Percentiles rank a stretch among this genome's conserved stretches.
phyloP scores from a whole-genome alignment of 2,113 vertebrate genomes.

The Leptobrachium leishanense region DNA sequence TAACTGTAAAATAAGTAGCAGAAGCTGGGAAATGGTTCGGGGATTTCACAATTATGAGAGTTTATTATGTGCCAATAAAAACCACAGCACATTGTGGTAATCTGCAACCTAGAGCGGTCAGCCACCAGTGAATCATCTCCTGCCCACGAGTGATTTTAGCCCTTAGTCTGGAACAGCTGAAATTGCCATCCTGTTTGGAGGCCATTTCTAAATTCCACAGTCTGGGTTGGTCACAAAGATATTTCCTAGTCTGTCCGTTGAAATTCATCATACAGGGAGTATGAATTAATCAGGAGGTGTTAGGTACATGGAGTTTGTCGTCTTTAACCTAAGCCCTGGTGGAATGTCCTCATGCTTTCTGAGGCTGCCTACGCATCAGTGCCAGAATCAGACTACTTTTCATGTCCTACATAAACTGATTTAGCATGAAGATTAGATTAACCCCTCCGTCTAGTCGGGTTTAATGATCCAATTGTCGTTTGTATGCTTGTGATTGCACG shows the following conservation, averaged over 20 bases:
- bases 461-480: neutral
- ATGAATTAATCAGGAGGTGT: conserved; percentile 20
- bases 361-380: neutral
- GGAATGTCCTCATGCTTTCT: conserved; percentile 3
- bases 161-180: conserved; percentile 40
- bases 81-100: conserved; percentile 12
- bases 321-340: neutral
- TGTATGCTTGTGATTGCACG: neutral
- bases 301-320: conserved; percentile 31
- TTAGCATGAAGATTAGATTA: conserved; percentile 27
- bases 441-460: neutral
- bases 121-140: conserved; percentile 29
- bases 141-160: neutral
- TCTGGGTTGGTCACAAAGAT: conserved; percentile 19
- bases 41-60: neutral
- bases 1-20: neutral
- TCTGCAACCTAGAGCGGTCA: neutral
- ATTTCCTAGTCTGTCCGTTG: neutral
- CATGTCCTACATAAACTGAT: conserved; percentile 3
- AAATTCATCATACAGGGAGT: neutral
- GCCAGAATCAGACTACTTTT: conserved; percentile 23
- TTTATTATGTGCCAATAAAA: conserved; percentile 12
- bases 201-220: conserved; percentile 35
- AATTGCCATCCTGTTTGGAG: conserved; percentile 12
- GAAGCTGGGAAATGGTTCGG: neutral